A percentile compares a stretch with the other conserved stretches of the same genome.
Conservation (phyloP, 2,888 invertebrate genomes). For the Cantharis nigra region DNA sequence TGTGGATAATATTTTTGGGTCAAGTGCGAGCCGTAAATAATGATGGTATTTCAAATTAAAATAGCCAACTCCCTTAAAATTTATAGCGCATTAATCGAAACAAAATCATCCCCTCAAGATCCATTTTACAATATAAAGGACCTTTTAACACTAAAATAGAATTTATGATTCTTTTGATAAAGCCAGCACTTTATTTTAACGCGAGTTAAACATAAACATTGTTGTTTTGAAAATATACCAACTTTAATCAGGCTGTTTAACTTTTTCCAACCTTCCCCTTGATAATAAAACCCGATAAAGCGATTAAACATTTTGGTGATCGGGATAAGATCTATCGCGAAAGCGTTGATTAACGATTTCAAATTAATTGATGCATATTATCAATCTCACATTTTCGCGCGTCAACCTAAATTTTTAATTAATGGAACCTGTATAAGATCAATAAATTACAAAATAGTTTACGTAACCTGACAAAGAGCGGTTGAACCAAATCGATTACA, state of each 20-base stretch:
- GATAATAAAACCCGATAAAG: neutral
- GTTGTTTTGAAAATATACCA: neutral
- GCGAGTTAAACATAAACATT: neutral
- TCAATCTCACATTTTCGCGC: neutral
- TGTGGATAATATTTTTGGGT: neutral
- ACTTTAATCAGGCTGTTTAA: neutral
- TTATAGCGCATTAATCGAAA: neutral
- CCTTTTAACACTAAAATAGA: neutral
- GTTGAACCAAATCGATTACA: neutral
- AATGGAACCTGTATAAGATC: neutral
- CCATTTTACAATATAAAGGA: neutral
- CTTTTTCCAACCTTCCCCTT: too few species aligned
- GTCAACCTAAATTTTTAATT: neutral
- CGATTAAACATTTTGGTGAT: neutral
- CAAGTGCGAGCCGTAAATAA: neutral
- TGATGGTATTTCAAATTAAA: neutral
- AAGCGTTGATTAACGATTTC: neutral
- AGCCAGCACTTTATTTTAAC: neutral
- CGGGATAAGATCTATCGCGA: neutral
- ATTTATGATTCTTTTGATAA: constrained; percentile 1
- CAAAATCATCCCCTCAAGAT: neutral
- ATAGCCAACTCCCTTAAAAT: neutral
- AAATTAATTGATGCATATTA: neutral
- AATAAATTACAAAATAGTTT: neutral
- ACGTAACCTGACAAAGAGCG: neutral